A percentile compares a stretch with the other conserved stretches of the same genome.
Conservation (phyloP, 2,888 invertebrate species). For the Cyaniris semiargus region DNA sequence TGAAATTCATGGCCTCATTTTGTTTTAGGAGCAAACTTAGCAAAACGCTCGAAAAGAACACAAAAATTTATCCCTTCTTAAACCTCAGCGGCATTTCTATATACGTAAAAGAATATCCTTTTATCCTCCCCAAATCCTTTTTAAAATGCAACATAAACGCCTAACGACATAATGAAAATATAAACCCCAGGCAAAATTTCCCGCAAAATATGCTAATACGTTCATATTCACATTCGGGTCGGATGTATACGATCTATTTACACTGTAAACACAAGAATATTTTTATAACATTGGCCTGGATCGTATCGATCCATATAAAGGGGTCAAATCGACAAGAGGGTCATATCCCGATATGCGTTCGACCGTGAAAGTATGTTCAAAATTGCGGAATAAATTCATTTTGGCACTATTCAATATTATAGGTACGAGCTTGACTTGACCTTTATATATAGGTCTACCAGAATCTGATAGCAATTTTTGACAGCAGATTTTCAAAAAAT, state of each 20-base stretch:
- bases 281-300: slow-evolving; percentile 22
- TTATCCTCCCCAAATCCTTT: not conserved
- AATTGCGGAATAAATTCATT: not conserved
- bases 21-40: no score
- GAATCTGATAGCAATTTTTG: no score
- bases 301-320: slow-evolving; percentile 10
- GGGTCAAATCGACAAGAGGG: slow-evolving; percentile 6
- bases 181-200: not conserved
- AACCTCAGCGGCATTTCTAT: not conserved
- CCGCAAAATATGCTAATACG: slow-evolving; percentile 7
- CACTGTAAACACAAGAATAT: slow-evolving; percentile 18
- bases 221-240: slow-evolving; percentile 17
- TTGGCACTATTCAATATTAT: not conserved
- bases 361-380: not conserved
- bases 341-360: not conserved
- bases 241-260: slow-evolving; percentile 5
- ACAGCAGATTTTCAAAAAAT: no score
- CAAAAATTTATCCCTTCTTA: not conserved
- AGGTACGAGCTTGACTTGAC: not conserved
- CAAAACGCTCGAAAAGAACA: not conserved
- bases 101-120: not conserved
- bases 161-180: not conserved
- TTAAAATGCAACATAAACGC: not conserved
- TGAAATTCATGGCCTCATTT: no score
- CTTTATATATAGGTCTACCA: no score